Conservation (phyloP, 1,140 invertebrate genomes). For the Calliphora vicina region DNA sequence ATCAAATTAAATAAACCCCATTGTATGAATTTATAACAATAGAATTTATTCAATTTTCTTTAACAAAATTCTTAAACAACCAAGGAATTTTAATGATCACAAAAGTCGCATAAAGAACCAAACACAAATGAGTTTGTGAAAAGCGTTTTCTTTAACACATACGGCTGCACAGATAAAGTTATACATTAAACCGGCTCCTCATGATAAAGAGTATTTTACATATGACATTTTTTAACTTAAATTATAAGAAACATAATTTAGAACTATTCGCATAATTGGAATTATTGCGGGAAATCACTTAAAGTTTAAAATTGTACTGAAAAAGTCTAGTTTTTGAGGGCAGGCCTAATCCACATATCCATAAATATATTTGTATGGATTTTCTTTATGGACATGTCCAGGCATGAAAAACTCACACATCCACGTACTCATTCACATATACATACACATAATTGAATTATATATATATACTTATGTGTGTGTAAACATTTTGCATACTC, state of each 20-base stretch:
- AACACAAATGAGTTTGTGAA: not conserved
- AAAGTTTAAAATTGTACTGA: too few species aligned
- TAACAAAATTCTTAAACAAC: conserved; percentile 10
- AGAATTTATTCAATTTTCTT: conserved; percentile 17
- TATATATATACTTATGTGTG: not conserved
- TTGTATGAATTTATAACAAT: not conserved
- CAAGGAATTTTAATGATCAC: conserved; percentile 5
- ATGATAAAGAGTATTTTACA: too few species aligned
- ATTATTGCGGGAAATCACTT: too few species aligned
- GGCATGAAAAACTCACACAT: not conserved
- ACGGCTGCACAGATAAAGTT: not conserved
- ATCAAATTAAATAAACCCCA: conserved; percentile 5
- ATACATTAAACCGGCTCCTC: not conserved
- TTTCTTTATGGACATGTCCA: not conserved
- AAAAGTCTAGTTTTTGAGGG: too few species aligned
- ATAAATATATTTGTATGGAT: too few species aligned
- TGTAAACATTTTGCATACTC: not conserved
- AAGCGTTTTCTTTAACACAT: not conserved
- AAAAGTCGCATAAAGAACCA: not conserved
- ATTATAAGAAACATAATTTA: too few species aligned
- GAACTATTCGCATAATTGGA: too few species aligned
- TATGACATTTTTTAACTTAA: too few species aligned
- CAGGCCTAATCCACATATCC: too few species aligned
- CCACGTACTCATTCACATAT: not conserved
- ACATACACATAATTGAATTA: not conserved